A percentile compares a stretch with the other conserved stretches of the same genome.
Evolutionary conservation across 1,140 invertebrate species (phyloP).

Genomic region (Philotrypesis tridentata): DNA sequence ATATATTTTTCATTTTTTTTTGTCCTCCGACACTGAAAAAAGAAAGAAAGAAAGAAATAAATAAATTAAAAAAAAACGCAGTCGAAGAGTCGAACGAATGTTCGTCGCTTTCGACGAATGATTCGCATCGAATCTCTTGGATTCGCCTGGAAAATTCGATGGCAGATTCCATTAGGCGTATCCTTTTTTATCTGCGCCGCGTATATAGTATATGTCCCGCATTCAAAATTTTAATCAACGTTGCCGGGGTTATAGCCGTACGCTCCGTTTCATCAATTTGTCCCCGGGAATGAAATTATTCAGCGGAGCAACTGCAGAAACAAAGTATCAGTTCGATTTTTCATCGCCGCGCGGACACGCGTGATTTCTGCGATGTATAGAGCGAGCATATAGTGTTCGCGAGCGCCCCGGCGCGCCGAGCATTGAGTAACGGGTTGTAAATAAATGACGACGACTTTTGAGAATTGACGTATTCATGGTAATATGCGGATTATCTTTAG

Average conservation of each 20-base stretch:
- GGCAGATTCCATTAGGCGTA: not conserved
- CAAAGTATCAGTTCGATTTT: not conserved
- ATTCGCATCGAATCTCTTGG: not conserved
- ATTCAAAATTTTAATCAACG: not conserved
- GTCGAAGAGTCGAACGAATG: not conserved
- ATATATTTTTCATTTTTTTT: constrained; percentile 53
- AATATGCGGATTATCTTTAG: not conserved
- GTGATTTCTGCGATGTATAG: no score
- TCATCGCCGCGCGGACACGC: not conserved
- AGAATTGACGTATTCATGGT: not conserved
- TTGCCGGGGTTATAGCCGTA: not conserved
- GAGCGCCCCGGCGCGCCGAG: no score
- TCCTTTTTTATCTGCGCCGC: not conserved
- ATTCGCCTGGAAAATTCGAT: not conserved
- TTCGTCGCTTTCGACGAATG: not conserved
- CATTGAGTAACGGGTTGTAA: not conserved
- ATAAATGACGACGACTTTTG: not conserved
- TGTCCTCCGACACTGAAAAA: not conserved
- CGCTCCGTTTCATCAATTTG: not conserved
- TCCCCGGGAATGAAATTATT: not conserved
- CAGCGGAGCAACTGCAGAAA: not conserved
- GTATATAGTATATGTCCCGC: not conserved
- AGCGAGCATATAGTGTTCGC: no score
- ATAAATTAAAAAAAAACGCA: not conserved
- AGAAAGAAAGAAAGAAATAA: no score